Conservation (phyloP, 2,113 vertebrate genomes). For the Bubo bubo region DNA sequence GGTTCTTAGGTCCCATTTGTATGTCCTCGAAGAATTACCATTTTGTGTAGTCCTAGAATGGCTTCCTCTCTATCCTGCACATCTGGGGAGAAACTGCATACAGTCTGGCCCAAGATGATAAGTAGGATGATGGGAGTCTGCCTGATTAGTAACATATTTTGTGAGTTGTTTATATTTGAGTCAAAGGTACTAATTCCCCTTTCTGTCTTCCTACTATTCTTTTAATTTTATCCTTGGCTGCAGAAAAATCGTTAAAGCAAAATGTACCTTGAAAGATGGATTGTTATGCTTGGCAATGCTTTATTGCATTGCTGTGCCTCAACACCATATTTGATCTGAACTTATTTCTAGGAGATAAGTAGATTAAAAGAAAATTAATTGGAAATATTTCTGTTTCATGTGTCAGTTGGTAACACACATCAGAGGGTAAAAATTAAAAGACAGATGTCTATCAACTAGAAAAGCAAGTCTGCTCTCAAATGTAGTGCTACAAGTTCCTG, state of each 20-base stretch:
- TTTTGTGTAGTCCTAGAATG: not conserved
- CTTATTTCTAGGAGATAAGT: not conserved
- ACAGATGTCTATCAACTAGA: not conserved
- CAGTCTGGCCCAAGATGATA: not conserved
- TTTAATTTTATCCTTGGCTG: slow-evolving; percentile 30
- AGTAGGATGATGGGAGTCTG: not conserved
- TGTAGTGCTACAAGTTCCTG: not conserved
- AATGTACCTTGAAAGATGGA: slow-evolving; percentile 14
- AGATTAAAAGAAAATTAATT: slow-evolving; percentile 21
- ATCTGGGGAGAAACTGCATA: not conserved
- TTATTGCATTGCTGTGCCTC: not conserved
- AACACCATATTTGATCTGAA: not conserved
- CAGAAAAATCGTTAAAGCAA: slow-evolving; percentile 4
- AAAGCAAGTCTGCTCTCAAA: not conserved
- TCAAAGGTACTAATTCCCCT: slow-evolving; percentile 2
- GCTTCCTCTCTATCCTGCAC: not conserved
- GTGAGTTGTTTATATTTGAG: not conserved
- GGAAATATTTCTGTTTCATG: not conserved
- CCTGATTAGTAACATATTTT: slow-evolving; percentile 24
- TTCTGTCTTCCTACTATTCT: not conserved
- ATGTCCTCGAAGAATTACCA: not conserved
- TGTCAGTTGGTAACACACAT: not conserved
- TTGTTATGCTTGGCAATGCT: not conserved
- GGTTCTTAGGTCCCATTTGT: not conserved
- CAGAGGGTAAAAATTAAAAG: slow-evolving; percentile 12